Conservation (phyloP, 30 jellyfish, hydroid and myxozoan genomes). For the Cassiopea andromeda region DNA sequence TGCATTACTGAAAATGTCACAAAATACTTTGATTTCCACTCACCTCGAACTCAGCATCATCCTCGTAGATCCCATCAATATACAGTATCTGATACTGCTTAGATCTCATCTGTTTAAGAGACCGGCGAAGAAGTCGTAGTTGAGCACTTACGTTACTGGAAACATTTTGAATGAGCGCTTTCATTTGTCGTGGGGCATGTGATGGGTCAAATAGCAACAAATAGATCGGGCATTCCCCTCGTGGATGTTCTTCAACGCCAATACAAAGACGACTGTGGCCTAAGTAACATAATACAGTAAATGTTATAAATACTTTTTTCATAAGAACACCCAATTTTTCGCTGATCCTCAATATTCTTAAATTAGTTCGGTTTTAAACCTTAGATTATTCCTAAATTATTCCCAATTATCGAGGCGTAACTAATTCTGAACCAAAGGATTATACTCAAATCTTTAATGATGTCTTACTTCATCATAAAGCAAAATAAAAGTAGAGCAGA, state of each 20-base stretch:
- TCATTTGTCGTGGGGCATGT: slow-evolving; percentile 80
- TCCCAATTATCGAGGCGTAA: too few species aligned
- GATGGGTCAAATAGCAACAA: slow-evolving; percentile 89
- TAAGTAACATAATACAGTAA: not conserved
- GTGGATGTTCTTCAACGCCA: slow-evolving; percentile 87
- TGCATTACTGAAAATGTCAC: not conserved
- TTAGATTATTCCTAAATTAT: too few species aligned
- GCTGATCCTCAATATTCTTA: too few species aligned
- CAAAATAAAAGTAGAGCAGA: too few species aligned
- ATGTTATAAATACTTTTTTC: not conserved
- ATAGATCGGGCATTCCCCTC: slow-evolving; percentile 81
- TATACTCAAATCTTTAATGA: too few species aligned
- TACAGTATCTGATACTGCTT: slow-evolving; percentile 90
- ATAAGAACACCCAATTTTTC: too few species aligned
- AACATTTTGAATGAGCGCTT: slow-evolving; percentile 64
- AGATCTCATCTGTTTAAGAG: slow-evolving; percentile 88
- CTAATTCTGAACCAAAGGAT: too few species aligned
- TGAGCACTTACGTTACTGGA: slow-evolving; percentile 74
- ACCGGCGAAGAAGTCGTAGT: slow-evolving; percentile 71
- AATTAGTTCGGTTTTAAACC: too few species aligned
- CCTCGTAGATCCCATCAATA: slow-evolving; percentile 80
- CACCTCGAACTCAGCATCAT: slow-evolving; percentile 78
- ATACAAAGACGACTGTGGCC: slow-evolving; percentile 96
- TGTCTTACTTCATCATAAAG: too few species aligned
- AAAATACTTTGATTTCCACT: not conserved